phyloP scores from a whole-genome alignment of 2,888 invertebrate genomes.

The Dromius quadrimaculatus region DNA sequence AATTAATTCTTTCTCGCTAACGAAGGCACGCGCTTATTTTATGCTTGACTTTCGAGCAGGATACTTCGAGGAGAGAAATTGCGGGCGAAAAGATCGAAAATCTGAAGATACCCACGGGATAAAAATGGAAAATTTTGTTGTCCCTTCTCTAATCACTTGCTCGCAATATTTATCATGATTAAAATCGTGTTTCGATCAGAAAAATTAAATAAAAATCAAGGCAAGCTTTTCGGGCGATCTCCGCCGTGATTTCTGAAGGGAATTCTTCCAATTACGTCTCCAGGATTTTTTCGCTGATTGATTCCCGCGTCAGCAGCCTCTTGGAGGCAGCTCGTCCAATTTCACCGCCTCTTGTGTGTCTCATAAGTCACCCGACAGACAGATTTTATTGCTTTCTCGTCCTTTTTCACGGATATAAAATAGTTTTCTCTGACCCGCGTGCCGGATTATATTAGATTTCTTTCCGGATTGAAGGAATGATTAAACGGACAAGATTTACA shows the following conservation, averaged over 20 bases:
- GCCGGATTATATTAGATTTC: too few species aligned
- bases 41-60: constrained; percentile 55
- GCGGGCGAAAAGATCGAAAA: too few species aligned
- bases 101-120: too few species aligned
- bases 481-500: too few species aligned
- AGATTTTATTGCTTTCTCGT: constrained; percentile 65
- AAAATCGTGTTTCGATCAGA: constrained; percentile 36
- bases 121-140: too few species aligned
- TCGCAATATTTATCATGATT: constrained; percentile 35
- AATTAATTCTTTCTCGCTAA: constrained; percentile 60
- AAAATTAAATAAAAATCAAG: constrained; percentile 38
- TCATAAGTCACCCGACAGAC: constrained; percentile 65
- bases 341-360: constrained; percentile 64
- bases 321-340: constrained; percentile 62
- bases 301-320: constrained; percentile 44
- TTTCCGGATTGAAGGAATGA: too few species aligned
- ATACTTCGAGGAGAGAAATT: not conserved
- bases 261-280: constrained; percentile 51
- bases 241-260: constrained; percentile 49
- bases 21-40: constrained; percentile 58
- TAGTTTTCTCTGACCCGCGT: constrained; percentile 18
- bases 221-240: constrained; percentile 5
- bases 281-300: constrained; percentile 49
- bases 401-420: constrained; percentile 37
- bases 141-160: too few species aligned